Evolutionary conservation across 30 jellyfish, hydroid and myxozoan species (phyloP).

Genomic region (Turritopsis dohrnii): DNA sequence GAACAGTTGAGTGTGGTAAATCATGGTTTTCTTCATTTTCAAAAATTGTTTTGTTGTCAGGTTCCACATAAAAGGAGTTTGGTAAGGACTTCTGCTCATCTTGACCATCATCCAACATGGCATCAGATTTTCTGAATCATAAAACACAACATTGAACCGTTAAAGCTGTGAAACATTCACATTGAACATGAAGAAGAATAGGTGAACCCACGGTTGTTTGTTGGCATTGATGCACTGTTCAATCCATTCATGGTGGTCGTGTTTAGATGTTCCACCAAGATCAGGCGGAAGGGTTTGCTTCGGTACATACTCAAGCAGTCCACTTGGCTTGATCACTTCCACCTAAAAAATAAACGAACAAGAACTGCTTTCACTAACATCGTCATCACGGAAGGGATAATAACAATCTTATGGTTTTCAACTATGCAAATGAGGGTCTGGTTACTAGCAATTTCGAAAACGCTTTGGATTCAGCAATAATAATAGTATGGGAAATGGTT

Average conservation of each 20-base stretch:
- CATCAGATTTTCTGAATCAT: background rate
- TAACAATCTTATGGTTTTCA: no score
- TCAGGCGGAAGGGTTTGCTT: constrained; percentile 49
- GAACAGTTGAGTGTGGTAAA: background rate
- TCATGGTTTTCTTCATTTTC: constrained; percentile 13
- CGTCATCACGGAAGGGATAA: no score
- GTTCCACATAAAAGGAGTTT: background rate
- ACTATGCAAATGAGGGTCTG: no score
- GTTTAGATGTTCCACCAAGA: constrained; percentile 61
- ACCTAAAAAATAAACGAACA: constrained; percentile 32
- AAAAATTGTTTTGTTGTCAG: constrained; percentile 7
- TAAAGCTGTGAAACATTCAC: no score
- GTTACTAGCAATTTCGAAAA: no score
- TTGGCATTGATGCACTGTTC: constrained; percentile 29
- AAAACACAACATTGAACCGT: no score
- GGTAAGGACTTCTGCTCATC: background rate
- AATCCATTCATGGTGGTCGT: constrained; percentile 65
- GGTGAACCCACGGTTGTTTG: background rate
- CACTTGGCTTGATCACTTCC: constrained; percentile 48
- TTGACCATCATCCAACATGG: background rate
- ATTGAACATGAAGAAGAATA: no score
- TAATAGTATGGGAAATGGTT: no score
- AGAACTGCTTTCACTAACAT: background rate
- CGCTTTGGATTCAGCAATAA: no score
- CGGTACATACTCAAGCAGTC: constrained; percentile 45